phyloP scores from a whole-genome alignment of 2,113 vertebrate genomes.

The Clupea harengus region DNA sequence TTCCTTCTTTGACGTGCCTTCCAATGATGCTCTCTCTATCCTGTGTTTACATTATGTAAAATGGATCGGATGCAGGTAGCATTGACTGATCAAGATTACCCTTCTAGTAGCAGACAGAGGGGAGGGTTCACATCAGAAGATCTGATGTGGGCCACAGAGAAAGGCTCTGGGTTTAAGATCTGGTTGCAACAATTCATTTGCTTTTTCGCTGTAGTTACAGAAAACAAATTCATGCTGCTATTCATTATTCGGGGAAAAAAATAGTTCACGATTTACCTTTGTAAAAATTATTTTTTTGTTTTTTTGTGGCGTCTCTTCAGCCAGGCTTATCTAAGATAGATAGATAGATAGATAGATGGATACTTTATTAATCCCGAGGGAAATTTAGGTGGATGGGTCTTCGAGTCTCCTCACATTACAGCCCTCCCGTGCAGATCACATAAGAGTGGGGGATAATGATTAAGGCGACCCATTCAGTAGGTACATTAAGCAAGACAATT shows the following conservation, averaged over 20 bases:
- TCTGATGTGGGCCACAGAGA: conserved; percentile 45
- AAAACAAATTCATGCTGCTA: conserved; percentile 80
- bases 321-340: not conserved
- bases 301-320: not conserved
- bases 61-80: conserved; percentile 63
- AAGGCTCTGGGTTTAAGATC: conserved; percentile 67
- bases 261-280: conserved; percentile 64
- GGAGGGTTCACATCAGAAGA: not conserved
- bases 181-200: conserved; percentile 72
- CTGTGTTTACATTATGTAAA: no score
- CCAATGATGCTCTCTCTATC: no score
- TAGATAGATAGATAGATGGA: no score
- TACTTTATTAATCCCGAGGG: no score
- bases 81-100: not conserved
- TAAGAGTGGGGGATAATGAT: no score
- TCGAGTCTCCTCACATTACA: not conserved
- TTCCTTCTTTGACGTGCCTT: no score
- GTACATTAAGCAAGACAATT: no score
- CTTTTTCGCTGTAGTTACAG: conserved; percentile 76
- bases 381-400: not conserved
- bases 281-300: conserved; percentile 37
- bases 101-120: not conserved
- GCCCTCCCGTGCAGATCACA: not conserved
- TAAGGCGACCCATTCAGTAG: no score
- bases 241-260: conserved; percentile 68